Evolutionary conservation across 1,140 invertebrate genomes (phyloP).

Genomic region (Drosophila nasuta): DNA sequence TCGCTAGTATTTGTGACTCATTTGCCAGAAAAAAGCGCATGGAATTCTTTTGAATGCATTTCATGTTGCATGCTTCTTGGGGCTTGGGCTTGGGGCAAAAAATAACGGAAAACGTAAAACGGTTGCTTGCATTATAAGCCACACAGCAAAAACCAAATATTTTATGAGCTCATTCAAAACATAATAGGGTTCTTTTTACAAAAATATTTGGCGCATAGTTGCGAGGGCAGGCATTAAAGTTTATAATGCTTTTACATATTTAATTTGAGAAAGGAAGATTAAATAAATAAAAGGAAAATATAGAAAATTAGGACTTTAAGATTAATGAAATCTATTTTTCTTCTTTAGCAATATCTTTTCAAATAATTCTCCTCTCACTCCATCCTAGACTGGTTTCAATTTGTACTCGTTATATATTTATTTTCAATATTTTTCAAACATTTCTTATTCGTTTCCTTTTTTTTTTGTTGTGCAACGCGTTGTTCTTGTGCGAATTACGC

Average conservation of each 20-base stretch:
- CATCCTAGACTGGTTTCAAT: neutral
- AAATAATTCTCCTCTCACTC: neutral
- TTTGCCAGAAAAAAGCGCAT: conserved; percentile 27
- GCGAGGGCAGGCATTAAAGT: conserved; percentile 1
- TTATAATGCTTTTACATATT: neutral
- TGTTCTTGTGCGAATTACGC: conserved; percentile 33
- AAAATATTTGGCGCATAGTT: neutral
- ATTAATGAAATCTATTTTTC: neutral
- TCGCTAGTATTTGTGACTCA: conserved; percentile 29
- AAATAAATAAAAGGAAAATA: neutral
- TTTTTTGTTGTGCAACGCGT: neutral
- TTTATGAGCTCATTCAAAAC: conserved; percentile 4
- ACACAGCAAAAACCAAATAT: conserved; percentile 14
- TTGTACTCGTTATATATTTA: conserved; percentile 12
- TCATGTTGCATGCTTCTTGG: conserved; percentile 31
- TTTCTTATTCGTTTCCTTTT: neutral
- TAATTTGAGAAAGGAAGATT: no score
- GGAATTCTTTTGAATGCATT: conserved; percentile 51
- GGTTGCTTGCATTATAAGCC: neutral
- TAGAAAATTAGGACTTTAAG: neutral
- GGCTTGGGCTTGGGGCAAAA: neutral
- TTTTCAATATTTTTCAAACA: neutral
- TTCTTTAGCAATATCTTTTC: neutral
- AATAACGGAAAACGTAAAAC: neutral
- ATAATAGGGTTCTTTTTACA: neutral